A percentile compares a stretch with the other conserved stretches of the same genome.
phyloP scores from a whole-genome alignment of 2,113 vertebrate species.

The Macquaria australasica region DNA sequence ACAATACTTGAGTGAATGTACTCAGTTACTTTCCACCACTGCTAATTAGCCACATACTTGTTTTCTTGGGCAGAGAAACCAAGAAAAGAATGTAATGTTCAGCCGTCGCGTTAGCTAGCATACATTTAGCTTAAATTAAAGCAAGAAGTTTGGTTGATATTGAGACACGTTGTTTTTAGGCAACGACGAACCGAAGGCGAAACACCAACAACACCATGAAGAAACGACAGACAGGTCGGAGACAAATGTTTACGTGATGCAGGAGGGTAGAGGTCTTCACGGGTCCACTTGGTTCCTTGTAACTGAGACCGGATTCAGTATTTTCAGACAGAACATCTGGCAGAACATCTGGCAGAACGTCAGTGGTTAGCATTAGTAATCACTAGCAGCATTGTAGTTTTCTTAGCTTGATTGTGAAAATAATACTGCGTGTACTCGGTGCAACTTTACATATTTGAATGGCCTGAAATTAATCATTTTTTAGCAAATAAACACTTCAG shows the following conservation, averaged over 20 bases:
- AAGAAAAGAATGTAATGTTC: neutral
- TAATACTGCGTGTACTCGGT: no score
- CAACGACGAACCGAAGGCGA: neutral
- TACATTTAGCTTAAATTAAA: neutral
- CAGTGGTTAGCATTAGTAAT: no score
- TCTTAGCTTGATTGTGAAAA: no score
- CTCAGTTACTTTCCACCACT: neutral
- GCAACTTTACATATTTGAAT: no score
- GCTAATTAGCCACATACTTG: neutral
- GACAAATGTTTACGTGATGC: neutral
- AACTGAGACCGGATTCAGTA: no score
- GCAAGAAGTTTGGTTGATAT: neutral
- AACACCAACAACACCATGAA: neutral
- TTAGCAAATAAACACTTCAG: no score
- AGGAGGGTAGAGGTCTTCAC: neutral
- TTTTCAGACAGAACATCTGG: no score
- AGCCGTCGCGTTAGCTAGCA: neutral
- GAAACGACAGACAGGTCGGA: neutral
- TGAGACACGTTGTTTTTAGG: no score
- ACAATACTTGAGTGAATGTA: neutral
- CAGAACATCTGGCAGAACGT: no score
- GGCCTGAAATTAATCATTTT: no score
- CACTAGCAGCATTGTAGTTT: no score
- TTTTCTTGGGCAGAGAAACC: neutral
- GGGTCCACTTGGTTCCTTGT: no score